Base-by-base conservation (phyloP, 2,888 invertebrate species). In the Lepidonotus clava region DNA sequence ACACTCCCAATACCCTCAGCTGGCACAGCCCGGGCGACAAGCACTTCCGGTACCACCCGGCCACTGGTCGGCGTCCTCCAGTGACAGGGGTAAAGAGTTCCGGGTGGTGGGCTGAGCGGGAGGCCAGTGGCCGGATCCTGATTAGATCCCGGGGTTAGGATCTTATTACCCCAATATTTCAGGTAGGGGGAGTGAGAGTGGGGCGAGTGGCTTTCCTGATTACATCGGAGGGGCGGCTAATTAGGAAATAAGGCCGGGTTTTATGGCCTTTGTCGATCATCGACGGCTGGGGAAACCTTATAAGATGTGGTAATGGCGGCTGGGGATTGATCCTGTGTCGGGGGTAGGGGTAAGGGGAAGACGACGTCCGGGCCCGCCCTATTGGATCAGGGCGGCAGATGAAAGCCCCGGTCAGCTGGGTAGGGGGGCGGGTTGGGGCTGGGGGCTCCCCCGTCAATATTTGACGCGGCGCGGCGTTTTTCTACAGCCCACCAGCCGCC, bases 181-280 rank as follows among this genome's bases (percentile, higher is more conserved):
- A 24, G 28, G n/a, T n/a, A n/a, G n/a, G n/a, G n/a, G n/a, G n/a
- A n/a, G n/a, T n/a, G n/a, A n/a, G n/a, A n/a, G n/a, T n/a, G 2
- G 11, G 11, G 24, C 11, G n/a, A 61, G 61, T 28, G 6, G 61
- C 2, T 4, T 61, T 61, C 61, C 24, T 24, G 28, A 61, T 61
- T 32, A 28, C 24, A 61, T 61, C 28, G 4, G 24, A 2, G 24
- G 61, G 18, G 61, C 28, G 0, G 24, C 28, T 32, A 28, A 61
- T 28, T 28, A 4, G 28, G 61, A 32, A 61, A 11, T 28, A 28
- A 61, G 28, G 28, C 14, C 61, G 5, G 28, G 61, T 11, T 61
- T 11, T 28, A 61, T 24, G 61, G 21, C 61, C 61, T 61, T 61
- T 61, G 61, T 61, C 61, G 61, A 61, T 61, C 61, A 61, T 61